phyloP scores from a whole-genome alignment of 2,797 vertebrate species.

The Podargus strigoides region DNA sequence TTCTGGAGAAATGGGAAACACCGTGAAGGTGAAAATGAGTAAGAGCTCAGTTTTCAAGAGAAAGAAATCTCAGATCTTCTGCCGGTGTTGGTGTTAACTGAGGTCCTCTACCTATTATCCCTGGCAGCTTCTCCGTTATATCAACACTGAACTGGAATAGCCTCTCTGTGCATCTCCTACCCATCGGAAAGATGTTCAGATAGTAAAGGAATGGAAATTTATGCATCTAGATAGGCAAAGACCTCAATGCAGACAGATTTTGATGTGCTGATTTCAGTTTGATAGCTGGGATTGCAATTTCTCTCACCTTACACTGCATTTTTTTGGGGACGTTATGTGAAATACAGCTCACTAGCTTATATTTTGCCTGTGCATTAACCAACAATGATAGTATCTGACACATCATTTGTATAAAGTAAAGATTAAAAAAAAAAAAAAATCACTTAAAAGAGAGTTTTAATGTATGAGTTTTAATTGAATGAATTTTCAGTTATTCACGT shows the following conservation, averaged over 20 bases:
- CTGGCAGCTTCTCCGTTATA: neutral
- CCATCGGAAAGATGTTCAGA: neutral
- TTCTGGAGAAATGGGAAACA: neutral
- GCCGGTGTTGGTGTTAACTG: accelerated
- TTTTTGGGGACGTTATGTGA: neutral
- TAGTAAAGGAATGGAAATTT: neutral
- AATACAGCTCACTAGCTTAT: neutral
- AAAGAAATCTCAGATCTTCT: neutral
- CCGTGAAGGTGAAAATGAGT: neutral
- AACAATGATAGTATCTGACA: neutral
- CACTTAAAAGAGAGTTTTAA: neutral
- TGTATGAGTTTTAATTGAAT: neutral
- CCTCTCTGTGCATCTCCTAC: neutral
- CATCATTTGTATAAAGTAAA: neutral
- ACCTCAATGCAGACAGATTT: neutral
- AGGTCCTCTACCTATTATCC: neutral
- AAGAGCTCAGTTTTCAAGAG: neutral
- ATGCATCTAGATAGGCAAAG: neutral
- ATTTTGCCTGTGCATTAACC: neutral
- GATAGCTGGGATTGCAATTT: neutral
- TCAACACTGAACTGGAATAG: neutral
- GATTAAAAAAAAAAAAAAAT: too few species aligned
- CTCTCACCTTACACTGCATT: neutral
- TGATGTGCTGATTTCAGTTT: neutral
- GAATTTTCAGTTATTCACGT: neutral